Evolutionary conservation across 2,113 vertebrate genomes (phyloP), one percentile per base, ranked within the genome.

Genomic region (Pelmatolapia mariae): DNA sequence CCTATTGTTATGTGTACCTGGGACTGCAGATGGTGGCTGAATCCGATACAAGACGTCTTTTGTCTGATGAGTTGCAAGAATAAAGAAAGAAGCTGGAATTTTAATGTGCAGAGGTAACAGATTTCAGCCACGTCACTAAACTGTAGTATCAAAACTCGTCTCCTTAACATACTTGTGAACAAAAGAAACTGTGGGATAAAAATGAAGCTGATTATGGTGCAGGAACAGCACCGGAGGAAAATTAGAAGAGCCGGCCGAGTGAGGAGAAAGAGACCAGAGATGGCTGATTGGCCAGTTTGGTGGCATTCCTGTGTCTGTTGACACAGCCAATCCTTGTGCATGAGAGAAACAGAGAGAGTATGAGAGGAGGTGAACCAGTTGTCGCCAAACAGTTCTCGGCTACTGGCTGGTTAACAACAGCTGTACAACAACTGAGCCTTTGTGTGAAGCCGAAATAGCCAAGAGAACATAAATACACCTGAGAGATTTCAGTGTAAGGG

Each of bases 271-370:
- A 56, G 76, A 87, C 68, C 22, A 81, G 52, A 24, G 86, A 80
- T 33, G 80, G 92, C 84, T 80, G 91, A 90, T 79, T 4, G 84
- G 89, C 95, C 88, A 80, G 96, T 96, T 93, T 13, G 91, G 91
- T 92, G 87, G 91, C 96, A 96, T 96, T 96, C 95, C 94, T 91
- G 81, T 87, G 19, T 87, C 82, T 91, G 80, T 93, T 94, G 89
- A 94, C 90, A 91, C 57, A 89, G 87, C 59, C 87, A 56, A 87
- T 89, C 82, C 89, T 92, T 92, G 88, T 93, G 86, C 86, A 80
- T 78, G 71, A 78, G 71, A 81, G 79, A 57, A 22, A 40, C 38
- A 53, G 76, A 86, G 52, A 80, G 53, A 5, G 84, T 50, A 50
- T 5, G 40, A 82, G 50, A 83, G 31, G 36, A 91, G 81, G 84